Conservation (phyloP, 2,888 invertebrate genomes). For the Ophion ventricosus region DNA sequence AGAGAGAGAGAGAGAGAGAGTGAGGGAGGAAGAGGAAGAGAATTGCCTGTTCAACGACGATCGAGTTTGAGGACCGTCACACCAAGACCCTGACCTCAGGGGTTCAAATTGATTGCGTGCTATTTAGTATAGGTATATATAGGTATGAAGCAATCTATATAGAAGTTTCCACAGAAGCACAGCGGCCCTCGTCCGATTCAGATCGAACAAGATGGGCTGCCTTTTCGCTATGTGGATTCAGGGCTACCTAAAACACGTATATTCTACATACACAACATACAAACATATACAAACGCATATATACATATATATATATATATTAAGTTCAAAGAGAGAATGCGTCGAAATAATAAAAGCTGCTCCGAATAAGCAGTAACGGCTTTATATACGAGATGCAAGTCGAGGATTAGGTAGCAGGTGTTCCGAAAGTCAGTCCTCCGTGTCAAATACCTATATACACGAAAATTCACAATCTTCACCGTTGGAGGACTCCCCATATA, state of each 20-base stretch:
- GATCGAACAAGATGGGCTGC: conserved; percentile 36
- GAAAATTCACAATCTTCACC: conserved; percentile 22
- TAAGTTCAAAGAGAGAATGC: conserved; percentile 1
- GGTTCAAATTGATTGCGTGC: conserved; percentile 64
- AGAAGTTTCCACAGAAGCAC: conserved; percentile 18
- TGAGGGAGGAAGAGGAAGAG: conserved; percentile 12
- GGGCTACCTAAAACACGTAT: neutral
- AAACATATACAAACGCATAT: neutral
- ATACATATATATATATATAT: neutral
- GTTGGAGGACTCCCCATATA: conserved; percentile 8
- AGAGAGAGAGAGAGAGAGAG: conserved; percentile 28
- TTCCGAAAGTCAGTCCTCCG: conserved; percentile 49
- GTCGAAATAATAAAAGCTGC: conserved; percentile 5
- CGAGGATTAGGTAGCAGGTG: conserved; percentile 51
- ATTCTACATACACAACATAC: neutral
- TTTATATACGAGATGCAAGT: conserved; percentile 1
- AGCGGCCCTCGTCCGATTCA: conserved; percentile 34
- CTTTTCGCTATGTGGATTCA: conserved; percentile 15
- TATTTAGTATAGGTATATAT: conserved; percentile 52
- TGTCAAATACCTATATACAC: conserved; percentile 12
- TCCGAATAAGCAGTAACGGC: conserved; percentile 9
- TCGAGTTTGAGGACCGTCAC: conserved; percentile 56
- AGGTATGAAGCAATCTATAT: neutral
- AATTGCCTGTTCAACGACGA: conserved; percentile 30
- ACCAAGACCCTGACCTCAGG: conserved; percentile 64